Base-by-base conservation (phyloP, 2,888 invertebrate genomes). In the Oegoconia quadripuncta region DNA sequence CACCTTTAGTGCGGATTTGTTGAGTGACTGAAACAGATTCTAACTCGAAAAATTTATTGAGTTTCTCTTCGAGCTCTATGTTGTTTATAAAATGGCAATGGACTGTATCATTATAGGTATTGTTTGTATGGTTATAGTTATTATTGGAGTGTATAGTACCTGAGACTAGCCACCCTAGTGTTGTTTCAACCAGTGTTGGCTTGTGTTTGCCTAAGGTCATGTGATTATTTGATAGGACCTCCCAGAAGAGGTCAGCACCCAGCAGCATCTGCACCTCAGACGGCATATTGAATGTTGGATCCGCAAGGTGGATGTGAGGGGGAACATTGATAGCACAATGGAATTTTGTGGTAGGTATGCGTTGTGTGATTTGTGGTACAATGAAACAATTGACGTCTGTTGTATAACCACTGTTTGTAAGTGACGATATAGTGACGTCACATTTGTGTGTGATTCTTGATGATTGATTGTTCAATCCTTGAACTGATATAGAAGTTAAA, bases 221-320 rank as follows among this genome's bases (percentile, higher is more conserved):
- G 7, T n/a, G n/a, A n/a, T 22, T 16, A 18, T 37, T 23, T 3
- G 4, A 20, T 27, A 45, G 9, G 1, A 42, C 28, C 3, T 22
- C 16, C 45, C 45, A 41, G 20, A 45, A 46, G 9, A 43, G 16
- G 17, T 44, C 43, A 5, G 39, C 41, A 22, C 46, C 37, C 9
- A 43, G 37, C 9, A 46, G 22, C 36, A 44, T 39, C 5, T 42
- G 25, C 13, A 45, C 37, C 12, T 34, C 18, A 11, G 42, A 37
- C 1, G 45, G 45, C n/a, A 23, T 13, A 20, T 39, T 9, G 15
- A 45, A 45, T 2, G 34, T 27, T 2, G 44, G 44, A 15, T 44
- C 44, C 2, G 44, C 44, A 7, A 44, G 20, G 13, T 18, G 25
- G 8, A 44, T 41, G 20, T 41, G 6, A 8, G 11, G n/a, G 1